phyloP scores from a whole-genome alignment of 2,113 vertebrate genomes.

The Orcinus orca region DNA sequence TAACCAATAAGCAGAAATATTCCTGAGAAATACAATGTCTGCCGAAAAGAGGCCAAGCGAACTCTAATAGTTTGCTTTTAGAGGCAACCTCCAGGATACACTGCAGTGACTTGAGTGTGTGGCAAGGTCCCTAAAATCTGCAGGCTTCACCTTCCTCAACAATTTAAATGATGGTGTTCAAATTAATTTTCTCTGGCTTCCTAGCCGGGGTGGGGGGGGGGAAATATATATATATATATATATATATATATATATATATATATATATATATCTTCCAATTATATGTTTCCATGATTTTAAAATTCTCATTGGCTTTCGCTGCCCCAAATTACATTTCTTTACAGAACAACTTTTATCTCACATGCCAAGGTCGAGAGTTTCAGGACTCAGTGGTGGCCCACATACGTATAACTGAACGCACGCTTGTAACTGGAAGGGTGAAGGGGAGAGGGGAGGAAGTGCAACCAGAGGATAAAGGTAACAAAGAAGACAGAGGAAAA shows the following conservation, averaged over 20 bases:
- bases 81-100: not conserved
- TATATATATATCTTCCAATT: not conserved
- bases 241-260: too few species aligned
- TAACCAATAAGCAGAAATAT: not conserved
- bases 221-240: too few species aligned
- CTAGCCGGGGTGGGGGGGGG: not conserved
- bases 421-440: not conserved
- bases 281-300: not conserved
- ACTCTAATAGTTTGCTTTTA: not conserved
- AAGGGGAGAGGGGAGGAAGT: not conserved
- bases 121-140: not conserved
- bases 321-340: not conserved
- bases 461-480: not conserved
- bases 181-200: not conserved
- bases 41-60: not conserved
- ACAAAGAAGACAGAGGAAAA: not conserved
- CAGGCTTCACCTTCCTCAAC: not conserved
- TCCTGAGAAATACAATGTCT: not conserved
- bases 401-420: not conserved
- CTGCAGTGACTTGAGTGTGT: not conserved
- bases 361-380: not conserved
- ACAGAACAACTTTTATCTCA: not conserved
- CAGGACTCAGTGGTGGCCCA: not conserved
- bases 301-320: not conserved
- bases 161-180: not conserved